Evolutionary conservation across 2,888 invertebrate species (phyloP).

Genomic region (Drosophila lutescens): DNA sequence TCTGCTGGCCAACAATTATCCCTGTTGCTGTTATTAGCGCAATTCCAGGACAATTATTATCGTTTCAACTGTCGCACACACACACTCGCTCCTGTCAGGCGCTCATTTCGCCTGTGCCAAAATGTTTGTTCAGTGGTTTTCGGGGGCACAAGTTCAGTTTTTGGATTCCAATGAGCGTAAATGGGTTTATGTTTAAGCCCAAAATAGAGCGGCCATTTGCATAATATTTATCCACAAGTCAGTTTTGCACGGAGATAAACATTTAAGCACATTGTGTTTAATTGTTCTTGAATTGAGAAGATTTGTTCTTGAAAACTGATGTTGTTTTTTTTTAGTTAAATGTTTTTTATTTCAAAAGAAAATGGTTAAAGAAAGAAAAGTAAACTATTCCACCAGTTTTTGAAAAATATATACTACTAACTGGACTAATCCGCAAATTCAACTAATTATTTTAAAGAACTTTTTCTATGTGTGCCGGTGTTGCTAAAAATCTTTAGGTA

Average conservation of each 20-base stretch:
- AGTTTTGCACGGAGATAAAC: not conserved
- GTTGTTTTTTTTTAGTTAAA: no score
- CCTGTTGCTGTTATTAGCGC: constrained; percentile 59
- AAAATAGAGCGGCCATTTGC: not conserved
- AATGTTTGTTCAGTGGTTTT: constrained; percentile 21
- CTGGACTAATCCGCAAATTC: no score
- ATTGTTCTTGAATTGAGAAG: no score
- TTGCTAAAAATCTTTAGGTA: not conserved
- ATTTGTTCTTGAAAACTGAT: no score
- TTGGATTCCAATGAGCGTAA: constrained; percentile 1
- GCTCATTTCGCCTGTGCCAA: constrained; percentile 25
- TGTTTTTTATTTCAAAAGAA: no score
- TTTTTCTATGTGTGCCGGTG: no score
- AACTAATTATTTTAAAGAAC: no score
- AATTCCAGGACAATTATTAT: constrained; percentile 67
- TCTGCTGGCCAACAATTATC: constrained; percentile 57
- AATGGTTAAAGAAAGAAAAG: no score
- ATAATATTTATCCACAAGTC: not conserved
- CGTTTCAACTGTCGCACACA: constrained; percentile 48
- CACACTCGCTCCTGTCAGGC: constrained; percentile 22
- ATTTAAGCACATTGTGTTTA: no score
- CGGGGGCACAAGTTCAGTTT: constrained; percentile 4
- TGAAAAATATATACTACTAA: no score
- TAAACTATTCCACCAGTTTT: no score
- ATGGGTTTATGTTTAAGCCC: not conserved